These are phyloP conservation scores for Ormyrus pomaceus DNA, from an alignment of 2,888 invertebrate genomes.

Conservation along the genomic window DNA sequence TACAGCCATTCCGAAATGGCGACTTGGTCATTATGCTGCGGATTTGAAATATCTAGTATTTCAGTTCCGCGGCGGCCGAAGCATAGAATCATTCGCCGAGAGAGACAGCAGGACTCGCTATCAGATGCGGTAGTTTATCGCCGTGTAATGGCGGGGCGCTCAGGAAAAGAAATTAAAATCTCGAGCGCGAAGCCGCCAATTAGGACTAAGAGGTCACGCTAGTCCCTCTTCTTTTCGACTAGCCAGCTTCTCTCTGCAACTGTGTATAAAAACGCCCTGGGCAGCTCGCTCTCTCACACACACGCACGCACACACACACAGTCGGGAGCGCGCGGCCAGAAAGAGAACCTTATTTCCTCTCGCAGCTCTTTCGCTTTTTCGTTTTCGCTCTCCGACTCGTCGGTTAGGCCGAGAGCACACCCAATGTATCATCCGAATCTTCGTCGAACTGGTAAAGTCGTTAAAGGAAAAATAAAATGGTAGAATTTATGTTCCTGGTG, in stretches of 20 bases:
- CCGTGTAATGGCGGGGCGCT: constrained; percentile 56
- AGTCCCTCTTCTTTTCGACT: no score
- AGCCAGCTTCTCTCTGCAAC: no score
- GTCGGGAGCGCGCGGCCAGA: not conserved
- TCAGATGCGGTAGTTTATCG: constrained; percentile 58
- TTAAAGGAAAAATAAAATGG: constrained; percentile 57
- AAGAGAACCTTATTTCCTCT: not conserved
- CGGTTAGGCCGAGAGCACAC: constrained; percentile 14
- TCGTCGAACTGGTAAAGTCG: constrained; percentile 56
- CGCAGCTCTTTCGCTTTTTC: constrained; percentile 4
- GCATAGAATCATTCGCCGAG: constrained; percentile 16
- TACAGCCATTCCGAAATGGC: constrained; percentile 35
- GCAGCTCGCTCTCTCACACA: no score
- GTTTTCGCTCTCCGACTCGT: constrained; percentile 6
- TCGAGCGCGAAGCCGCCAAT: constrained; percentile 57
- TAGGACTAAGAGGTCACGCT: constrained; percentile 32
- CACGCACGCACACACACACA: no score
- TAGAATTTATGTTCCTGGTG: constrained; percentile 53
- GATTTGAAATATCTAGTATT: constrained; percentile 47
- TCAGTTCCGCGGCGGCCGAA: constrained; percentile 6
- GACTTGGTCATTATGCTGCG: constrained; percentile 18
- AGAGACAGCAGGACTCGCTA: constrained; percentile 24
- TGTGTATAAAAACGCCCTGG: no score
- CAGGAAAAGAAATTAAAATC: constrained; percentile 60
- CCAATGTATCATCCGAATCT: constrained; percentile 57